Conservation (phyloP, 53 echinoderm and acorn worm genomes). For the Paelopatides confundens region DNA sequence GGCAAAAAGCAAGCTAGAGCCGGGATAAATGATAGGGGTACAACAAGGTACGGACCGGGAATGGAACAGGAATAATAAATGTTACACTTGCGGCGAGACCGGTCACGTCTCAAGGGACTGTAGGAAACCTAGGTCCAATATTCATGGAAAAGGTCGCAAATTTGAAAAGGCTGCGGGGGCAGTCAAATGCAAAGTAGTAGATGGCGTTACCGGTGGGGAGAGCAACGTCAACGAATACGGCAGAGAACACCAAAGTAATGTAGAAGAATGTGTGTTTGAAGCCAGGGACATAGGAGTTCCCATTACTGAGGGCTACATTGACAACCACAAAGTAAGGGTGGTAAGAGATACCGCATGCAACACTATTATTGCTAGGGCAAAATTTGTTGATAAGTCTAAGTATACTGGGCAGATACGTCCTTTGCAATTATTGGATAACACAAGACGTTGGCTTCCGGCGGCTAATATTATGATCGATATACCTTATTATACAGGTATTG, state of each 20-base stretch:
- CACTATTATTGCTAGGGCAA: not conserved
- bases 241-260: not conserved
- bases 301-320: not conserved
- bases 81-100: not conserved
- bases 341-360: constrained; percentile 18
- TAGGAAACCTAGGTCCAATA: no score
- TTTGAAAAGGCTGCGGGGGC: not conserved
- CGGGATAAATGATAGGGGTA: not conserved
- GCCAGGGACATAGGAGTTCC: not conserved
- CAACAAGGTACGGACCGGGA: not conserved
- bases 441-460: not conserved
- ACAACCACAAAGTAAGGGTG: not conserved
- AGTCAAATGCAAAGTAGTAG: not conserved
- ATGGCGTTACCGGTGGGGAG: not conserved
- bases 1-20: not conserved
- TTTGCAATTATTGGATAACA: not conserved
- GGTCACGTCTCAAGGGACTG: constrained; percentile 38
- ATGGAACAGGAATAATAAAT: constrained; percentile 1
- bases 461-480: not conserved
- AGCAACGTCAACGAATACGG: not conserved
- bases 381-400: not conserved
- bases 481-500: not conserved
- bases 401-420: not conserved
- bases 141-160: not conserved
- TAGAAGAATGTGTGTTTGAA: not conserved